phyloP scores from a whole-genome alignment of 2,797 vertebrate species.

The Erethizon dorsatum region DNA sequence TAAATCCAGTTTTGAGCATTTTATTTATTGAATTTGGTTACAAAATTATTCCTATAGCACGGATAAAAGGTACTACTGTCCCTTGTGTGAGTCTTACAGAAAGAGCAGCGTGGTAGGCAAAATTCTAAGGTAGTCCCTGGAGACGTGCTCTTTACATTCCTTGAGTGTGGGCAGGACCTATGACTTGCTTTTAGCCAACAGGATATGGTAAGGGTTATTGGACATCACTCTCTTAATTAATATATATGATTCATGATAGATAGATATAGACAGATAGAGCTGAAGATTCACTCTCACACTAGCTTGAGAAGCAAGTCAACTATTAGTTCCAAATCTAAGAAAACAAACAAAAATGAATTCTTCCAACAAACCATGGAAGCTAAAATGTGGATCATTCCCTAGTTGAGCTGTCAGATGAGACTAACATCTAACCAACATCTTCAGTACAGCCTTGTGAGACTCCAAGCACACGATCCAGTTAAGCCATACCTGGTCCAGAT shows the following conservation, averaged over 20 bases:
- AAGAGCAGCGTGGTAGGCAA: neutral
- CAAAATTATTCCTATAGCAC: neutral
- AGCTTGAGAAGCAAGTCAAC: neutral
- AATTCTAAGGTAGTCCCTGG: neutral
- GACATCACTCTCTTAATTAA: neutral
- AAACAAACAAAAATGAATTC: neutral
- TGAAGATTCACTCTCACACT: neutral
- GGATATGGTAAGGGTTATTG: neutral
- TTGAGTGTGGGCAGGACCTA: neutral
- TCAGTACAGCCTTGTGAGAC: neutral
- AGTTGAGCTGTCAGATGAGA: neutral
- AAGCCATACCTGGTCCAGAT: neutral
- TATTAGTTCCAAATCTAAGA: constrained; percentile 20
- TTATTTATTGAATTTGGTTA: constrained; percentile 1
- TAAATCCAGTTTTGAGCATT: neutral
- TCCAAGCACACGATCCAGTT: neutral
- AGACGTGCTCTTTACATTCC: neutral
- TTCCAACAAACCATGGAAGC: neutral
- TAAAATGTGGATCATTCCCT: neutral
- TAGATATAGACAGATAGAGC: neutral
- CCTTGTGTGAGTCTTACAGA: neutral
- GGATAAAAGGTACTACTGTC: neutral
- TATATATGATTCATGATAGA: neutral
- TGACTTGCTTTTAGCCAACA: neutral
- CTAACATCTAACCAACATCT: neutral